Evolutionary conservation across 2,113 vertebrate genomes (phyloP).

Genomic region (Dromaius novaehollandiae): DNA sequence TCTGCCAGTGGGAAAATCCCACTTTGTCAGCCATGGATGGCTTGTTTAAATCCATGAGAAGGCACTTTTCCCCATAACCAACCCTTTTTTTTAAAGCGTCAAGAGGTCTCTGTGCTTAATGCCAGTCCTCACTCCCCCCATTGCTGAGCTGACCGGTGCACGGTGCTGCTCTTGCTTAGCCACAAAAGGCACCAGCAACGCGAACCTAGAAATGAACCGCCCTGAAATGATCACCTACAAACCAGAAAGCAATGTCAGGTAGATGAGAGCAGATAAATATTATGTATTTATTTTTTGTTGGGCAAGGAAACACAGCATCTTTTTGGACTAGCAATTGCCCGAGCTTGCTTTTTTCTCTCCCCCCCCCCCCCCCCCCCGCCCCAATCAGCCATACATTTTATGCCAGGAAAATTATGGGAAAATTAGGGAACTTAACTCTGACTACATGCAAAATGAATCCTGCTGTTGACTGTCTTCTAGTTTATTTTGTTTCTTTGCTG

Average conservation of each 20-base stretch:
- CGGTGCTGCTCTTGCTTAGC: background rate
- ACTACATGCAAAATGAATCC: slow-evolving; percentile 21
- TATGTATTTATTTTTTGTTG: background rate
- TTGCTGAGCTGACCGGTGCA: background rate
- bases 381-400: background rate
- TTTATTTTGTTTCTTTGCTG: slow-evolving; percentile 47
- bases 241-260: background rate
- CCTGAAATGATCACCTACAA: background rate
- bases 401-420: background rate
- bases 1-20: background rate
- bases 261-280: background rate
- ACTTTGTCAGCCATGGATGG: background rate
- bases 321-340: background rate
- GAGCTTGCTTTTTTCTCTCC: background rate
- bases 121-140: background rate
- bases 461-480: background rate
- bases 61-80: background rate
- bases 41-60: background rate
- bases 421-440: slow-evolving; percentile 15
- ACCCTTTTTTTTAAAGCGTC: background rate
- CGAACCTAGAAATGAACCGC: background rate
- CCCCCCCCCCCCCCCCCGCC: rapidly evolving
- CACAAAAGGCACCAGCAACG: background rate
- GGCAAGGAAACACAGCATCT: background rate
- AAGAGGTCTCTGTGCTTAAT: background rate